Conservation (phyloP, 2,797 vertebrate species). For the Gadopsis bispinosus region DNA sequence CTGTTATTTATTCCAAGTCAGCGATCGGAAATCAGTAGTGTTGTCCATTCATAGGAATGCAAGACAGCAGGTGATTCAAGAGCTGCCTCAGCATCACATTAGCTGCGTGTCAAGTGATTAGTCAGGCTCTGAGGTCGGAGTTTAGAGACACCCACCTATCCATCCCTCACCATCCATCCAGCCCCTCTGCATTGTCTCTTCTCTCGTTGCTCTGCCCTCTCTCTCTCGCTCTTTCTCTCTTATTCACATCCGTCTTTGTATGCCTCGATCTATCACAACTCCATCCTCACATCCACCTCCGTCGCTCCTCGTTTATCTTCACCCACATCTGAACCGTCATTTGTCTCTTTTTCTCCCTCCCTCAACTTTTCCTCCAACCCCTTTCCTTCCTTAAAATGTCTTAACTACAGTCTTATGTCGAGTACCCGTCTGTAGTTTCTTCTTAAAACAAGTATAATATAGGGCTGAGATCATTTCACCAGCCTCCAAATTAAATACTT, state of each 20-base stretch:
- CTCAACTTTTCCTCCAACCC: slow-evolving; percentile 7
- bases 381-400: slow-evolving; percentile 29
- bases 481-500: not conserved
- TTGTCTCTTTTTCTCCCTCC: slow-evolving; percentile 21
- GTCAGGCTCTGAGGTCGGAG: slow-evolving; percentile 51
- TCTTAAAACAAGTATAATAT: not conserved
- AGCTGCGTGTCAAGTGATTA: slow-evolving; percentile 63
- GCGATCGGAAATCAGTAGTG: slow-evolving; percentile 34
- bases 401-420: slow-evolving; percentile 14
- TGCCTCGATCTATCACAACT: slow-evolving; percentile 57
- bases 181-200: slow-evolving; percentile 48
- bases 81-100: slow-evolving; percentile 56
- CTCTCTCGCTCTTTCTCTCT: slow-evolving; percentile 20
- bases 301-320: slow-evolving; percentile 42
- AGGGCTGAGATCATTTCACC: not conserved
- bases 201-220: slow-evolving; percentile 50
- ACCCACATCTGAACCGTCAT: slow-evolving; percentile 17
- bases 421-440: not conserved
- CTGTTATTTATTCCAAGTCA: slow-evolving; percentile 5
- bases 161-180: slow-evolving; percentile 54
- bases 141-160: slow-evolving; percentile 57
- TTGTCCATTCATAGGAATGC: slow-evolving; percentile 38
- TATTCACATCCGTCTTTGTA: slow-evolving; percentile 58
- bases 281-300: slow-evolving; percentile 46
- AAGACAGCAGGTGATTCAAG: slow-evolving; percentile 49